Evolutionary conservation across 37 sponge, comb jelly and placozoan species (phyloP).

Genomic region (Spongilla lacustris): DNA sequence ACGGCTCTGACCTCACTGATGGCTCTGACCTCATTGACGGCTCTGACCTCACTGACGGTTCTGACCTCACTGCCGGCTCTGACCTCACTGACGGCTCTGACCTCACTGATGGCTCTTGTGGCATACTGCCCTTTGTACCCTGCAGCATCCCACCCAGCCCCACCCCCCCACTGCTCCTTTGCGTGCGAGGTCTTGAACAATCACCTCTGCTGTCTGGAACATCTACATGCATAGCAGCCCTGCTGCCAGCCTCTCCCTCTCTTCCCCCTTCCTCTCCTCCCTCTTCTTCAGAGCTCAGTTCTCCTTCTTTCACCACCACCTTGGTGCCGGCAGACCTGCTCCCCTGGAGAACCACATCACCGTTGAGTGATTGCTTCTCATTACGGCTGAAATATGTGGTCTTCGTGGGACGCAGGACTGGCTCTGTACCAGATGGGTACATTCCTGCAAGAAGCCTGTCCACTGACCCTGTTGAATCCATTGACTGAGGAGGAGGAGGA

Average conservation of each 20-base stretch:
- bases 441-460: not conserved
- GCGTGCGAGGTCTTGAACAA: not conserved
- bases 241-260: not conserved
- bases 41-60: not conserved
- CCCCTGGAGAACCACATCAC: not conserved
- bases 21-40: not conserved
- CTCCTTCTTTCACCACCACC: not conserved
- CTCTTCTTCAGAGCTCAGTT: slow-evolving; percentile 2
- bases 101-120: not conserved
- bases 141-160: not conserved
- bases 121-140: not conserved
- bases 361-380: not conserved
- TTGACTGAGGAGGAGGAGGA: not conserved
- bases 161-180: not conserved
- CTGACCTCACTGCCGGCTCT: not conserved
- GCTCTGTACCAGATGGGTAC: not conserved
- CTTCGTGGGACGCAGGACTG: not conserved
- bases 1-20: too few species aligned
- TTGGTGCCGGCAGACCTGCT: not conserved
- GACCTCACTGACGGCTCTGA: too few species aligned
- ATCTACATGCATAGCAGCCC: not conserved
- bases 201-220: not conserved
- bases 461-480: not conserved
- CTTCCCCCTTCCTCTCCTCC: not conserved
- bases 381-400: not conserved